Evolutionary conservation across 2,888 invertebrate genomes (phyloP), one percentile per base, ranked within the genome.

Genomic region (Rhyacophila evoluta): DNA sequence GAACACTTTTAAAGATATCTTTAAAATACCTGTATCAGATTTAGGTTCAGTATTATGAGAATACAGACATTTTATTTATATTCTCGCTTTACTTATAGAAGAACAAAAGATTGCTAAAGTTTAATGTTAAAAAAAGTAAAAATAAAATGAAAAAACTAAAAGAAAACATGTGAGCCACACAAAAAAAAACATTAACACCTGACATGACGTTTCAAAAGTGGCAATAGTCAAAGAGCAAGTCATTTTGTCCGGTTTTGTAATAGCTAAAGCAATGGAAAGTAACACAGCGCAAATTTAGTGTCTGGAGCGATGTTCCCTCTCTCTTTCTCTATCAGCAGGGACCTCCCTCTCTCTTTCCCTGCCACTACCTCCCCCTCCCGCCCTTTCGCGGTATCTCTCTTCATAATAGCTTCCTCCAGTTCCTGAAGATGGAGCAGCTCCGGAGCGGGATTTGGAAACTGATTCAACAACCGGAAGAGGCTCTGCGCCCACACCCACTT

Each of bases 301-400:
- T 84, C 94, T 89, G 83, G 93, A 93, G 84, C 93, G 91, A 86
- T 94, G 93, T 84, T 93, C 94, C 86, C 90, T 94, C 71, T 92
- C 92, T 71, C 93, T 89, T 83, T 91, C 91, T 81, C 93, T 90
- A 84, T 93, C 93, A 19, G 93, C 89, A 84, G 93, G 92, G 72
- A 93, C 88, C 79, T 92, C 92, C 19, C 92, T 88, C 83, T 93
- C 93, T 77, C 92, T 90, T 86, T 93, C 95, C 84, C 89, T 87
- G 85, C 83, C 88, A 88, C 92, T 82, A 91, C 91, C 77, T 86
- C 88, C 94, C 86, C 91, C 92, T 86, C 83, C 93, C 84, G 90
- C 91, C 88, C 88, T 92, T 82, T 91, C 91, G 74, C 94, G 92
- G 89, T 97, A 96, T 81, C 96, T 92, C 87, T 97, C 96, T 84